Percentiles rank a stretch among this genome's conserved stretches.
phyloP scores from a whole-genome alignment of 2,113 vertebrate species.

The Barbus barbus region DNA sequence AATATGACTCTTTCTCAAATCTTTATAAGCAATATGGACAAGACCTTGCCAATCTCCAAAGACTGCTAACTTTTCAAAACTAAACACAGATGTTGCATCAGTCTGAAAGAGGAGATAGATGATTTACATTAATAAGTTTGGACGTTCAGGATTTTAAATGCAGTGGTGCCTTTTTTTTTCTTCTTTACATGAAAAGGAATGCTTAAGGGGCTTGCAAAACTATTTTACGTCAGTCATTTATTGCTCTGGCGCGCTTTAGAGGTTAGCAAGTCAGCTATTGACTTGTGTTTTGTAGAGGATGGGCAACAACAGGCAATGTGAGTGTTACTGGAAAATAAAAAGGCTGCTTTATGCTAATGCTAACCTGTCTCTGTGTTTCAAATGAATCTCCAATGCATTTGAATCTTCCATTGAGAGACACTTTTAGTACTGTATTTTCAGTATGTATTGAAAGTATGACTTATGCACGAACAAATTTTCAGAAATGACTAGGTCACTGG shows the following conservation, averaged over 20 bases:
- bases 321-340: not conserved
- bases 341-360: not conserved
- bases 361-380: not conserved
- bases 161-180: not conserved
- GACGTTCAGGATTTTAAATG: not conserved
- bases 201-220: constrained; percentile 6
- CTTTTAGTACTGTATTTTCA: too few relatives aligned
- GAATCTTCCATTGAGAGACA: too few relatives aligned
- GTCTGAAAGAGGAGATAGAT: not conserved
- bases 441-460: not conserved
- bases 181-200: not conserved
- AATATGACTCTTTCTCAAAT: not conserved
- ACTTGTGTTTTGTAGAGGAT: constrained; percentile 5
- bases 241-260: constrained; percentile 39
- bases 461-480: not conserved
- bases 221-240: constrained; percentile 33
- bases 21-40: not conserved
- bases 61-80: not conserved
- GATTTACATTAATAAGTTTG: not conserved
- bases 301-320: not conserved
- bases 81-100: not conserved
- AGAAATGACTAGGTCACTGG: not conserved
- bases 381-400: not conserved
- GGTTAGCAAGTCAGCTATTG: constrained; percentile 22
- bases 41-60: not conserved